Percentiles rank a stretch among this genome's conserved stretches.
Conservation (phyloP, 2,113 vertebrate genomes). For the Proteles cristata region DNA sequence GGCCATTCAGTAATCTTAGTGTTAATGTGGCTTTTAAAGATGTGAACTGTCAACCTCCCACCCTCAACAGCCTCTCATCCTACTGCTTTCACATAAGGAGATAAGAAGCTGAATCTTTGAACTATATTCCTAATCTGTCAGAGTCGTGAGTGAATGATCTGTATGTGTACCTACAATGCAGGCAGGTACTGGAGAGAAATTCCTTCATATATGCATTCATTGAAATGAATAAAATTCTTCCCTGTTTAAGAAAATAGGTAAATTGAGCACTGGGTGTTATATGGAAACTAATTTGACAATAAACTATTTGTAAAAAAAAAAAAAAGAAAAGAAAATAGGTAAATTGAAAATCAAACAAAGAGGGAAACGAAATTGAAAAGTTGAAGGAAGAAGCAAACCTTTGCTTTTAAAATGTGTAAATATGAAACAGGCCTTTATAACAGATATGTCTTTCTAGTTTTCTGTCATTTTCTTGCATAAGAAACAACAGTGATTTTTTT, state of each 20-base stretch:
- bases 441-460: background rate
- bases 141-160: background rate
- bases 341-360: constrained; percentile 27
- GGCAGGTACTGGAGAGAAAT: background rate
- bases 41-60: background rate
- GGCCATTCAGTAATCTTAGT: background rate
- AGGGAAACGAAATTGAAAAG: background rate
- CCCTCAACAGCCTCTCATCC: background rate
- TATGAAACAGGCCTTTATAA: constrained; percentile 19
- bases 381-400: background rate
- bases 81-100: background rate
- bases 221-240: constrained; percentile 34
- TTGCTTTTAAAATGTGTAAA: constrained; percentile 47
- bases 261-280: too few relatives aligned
- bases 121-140: background rate
- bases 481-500: constrained; percentile 58
- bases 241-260: background rate
- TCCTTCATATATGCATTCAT: background rate
- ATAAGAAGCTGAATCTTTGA: background rate
- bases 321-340: background rate
- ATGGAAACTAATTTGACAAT: too few relatives aligned
- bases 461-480: constrained; percentile 11
- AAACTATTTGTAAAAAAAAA: too few relatives aligned
- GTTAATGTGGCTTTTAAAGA: background rate
- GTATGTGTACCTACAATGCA: background rate